Evolutionary conservation across 2,888 invertebrate genomes (phyloP), one percentile per base, ranked within the genome.

Genomic region (Eucera pruinosa): DNA sequence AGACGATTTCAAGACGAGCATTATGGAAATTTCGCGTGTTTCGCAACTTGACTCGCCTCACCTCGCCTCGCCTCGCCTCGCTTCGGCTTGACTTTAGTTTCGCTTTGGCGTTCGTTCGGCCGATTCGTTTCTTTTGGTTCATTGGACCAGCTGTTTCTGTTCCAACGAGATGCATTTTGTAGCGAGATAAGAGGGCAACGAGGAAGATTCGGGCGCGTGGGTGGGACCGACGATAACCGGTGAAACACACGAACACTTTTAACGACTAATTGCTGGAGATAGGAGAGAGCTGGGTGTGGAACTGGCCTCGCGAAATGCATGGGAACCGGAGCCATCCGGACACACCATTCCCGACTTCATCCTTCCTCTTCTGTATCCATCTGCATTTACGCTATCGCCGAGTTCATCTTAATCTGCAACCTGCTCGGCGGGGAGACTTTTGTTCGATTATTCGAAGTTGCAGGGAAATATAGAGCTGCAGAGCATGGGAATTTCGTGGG

Each of bases 121-220:
- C 78, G 50, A 52, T 62, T 47, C 52, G 36, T 36, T 39, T 58
- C 48, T 36, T 39, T 58, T 43, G 60, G 50, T 39, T 39, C 67
- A 55, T 65, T 86, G 78, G 82, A 82, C 78, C 87, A 86, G 86
- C 85, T 84, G 86, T 85, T 85, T n/a, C 80, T 78, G 82, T 80
- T 69, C 88, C 83, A 87, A 87, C 80, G 89, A 87, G 88, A 89
- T 89, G 88, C 90, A 90, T 90, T 90, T 90, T 90, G 90, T 90
- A 87, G 85, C 82, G 78, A 85, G 89, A 90, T 90, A 90, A 89
- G 81, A n/a, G 82, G 7, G 41, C 73, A 76, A 65, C 71, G 67
- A 45, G 73, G 58, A 74, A 62, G 78, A 82, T 79, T 80, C 58
- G 66, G 81, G 61, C 72, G 83, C 85, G 85, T 88, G 88, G 89